A percentile compares a stretch with the other conserved stretches of the same genome.
Conservation (phyloP, 2,113 vertebrate species). For the Butorides virescens region DNA sequence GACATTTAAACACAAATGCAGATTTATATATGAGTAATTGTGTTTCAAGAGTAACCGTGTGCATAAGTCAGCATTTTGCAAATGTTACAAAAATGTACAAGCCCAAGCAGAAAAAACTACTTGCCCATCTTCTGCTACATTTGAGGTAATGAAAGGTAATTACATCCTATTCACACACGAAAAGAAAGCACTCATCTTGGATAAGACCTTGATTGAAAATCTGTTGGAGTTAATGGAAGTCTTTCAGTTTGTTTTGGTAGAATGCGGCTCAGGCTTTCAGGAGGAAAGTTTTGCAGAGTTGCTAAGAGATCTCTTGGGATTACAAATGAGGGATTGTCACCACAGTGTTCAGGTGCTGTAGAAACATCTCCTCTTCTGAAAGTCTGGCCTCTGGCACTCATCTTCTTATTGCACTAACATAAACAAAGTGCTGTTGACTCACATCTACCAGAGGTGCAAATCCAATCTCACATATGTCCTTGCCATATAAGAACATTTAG, state of each 20-base stretch:
- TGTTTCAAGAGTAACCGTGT: conserved; percentile 22
- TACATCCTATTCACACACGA: conserved; percentile 20
- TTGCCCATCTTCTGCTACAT: conserved; percentile 34
- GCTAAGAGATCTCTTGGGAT: neutral
- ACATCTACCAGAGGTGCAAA: conserved; percentile 12
- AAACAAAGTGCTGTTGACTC: conserved; percentile 24
- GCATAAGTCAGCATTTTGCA: conserved; percentile 48
- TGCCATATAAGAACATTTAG: conserved; percentile 11
- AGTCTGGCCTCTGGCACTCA: neutral
- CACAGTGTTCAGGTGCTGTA: neutral
- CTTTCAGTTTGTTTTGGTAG: neutral
- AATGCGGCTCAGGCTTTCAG: neutral
- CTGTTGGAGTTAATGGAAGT: neutral
- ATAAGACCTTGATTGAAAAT: neutral
- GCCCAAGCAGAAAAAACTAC: conserved; percentile 25
- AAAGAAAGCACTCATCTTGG: conserved; percentile 1
- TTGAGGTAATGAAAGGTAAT: conserved; percentile 34
- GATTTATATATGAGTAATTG: conserved; percentile 45
- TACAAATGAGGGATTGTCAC: neutral
- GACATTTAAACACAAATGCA: conserved; percentile 60
- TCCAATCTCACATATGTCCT: conserved; percentile 24
- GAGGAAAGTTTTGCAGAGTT: neutral
- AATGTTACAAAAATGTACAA: conserved; percentile 36
- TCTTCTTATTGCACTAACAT: neutral
- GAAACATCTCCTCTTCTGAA: neutral